Percentiles rank a stretch among this genome's conserved stretches.
phyloP scores from a whole-genome alignment of 2,797 vertebrate species.

The Chaetodon trifasciatus region DNA sequence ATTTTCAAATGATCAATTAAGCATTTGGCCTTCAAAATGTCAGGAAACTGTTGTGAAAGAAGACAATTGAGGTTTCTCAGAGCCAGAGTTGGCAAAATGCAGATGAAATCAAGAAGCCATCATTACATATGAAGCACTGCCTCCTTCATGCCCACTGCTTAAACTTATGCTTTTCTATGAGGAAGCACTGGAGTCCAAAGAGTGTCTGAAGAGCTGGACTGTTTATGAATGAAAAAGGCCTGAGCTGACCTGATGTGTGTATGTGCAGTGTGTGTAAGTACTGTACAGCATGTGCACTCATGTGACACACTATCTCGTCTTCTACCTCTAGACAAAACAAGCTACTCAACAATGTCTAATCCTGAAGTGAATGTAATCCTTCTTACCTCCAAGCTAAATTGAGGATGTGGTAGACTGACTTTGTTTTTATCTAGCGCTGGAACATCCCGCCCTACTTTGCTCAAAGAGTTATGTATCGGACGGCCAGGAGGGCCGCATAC shows the following conservation, averaged over 20 bases:
- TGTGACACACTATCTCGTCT: constrained; percentile 59
- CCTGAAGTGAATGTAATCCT: constrained; percentile 87
- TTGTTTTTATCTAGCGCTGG: constrained; percentile 86
- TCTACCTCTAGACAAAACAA: constrained; percentile 82
- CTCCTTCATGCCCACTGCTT: background rate
- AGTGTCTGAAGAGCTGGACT: constrained; percentile 7
- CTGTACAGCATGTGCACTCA: constrained; percentile 2
- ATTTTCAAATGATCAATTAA: background rate
- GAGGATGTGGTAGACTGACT: constrained; percentile 81
- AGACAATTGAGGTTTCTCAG: background rate
- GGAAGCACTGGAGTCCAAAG: background rate
- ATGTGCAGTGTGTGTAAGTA: constrained; percentile 11
- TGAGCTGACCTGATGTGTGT: constrained; percentile 33
- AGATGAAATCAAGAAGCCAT: background rate
- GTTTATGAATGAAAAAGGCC: constrained; percentile 30
- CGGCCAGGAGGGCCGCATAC: constrained; percentile 25
- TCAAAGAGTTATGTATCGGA: constrained; percentile 79
- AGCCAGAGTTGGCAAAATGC: background rate
- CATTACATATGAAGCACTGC: background rate
- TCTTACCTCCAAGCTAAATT: constrained; percentile 88
- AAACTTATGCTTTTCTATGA: background rate
- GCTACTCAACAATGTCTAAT: constrained; percentile 88
- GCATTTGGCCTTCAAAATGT: background rate
- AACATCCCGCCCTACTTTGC: constrained; percentile 90
- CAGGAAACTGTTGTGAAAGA: background rate